Evolutionary conservation across 1,140 invertebrate species (phyloP).

Genomic region (Ridgeia piscesae): DNA sequence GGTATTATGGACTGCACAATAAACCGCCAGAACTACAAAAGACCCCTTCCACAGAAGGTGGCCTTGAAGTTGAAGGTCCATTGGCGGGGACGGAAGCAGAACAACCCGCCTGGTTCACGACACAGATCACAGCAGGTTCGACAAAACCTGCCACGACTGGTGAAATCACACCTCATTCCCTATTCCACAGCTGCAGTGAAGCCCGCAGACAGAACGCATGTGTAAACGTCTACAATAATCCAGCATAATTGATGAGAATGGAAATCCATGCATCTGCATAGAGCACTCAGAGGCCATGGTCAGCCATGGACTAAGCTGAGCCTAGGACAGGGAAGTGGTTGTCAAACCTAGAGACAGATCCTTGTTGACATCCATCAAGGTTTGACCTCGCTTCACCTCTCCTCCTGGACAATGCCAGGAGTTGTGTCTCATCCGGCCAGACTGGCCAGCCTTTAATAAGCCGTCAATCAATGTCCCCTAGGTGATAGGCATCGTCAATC

Average conservation of each 20-base stretch:
- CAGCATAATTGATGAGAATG: neutral
- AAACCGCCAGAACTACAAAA: neutral
- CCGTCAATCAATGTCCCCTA: neutral
- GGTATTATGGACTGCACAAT: too few species aligned
- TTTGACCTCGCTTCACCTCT: neutral
- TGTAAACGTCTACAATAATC: neutral
- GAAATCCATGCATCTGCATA: neutral
- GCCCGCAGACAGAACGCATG: neutral
- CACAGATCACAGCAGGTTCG: neutral
- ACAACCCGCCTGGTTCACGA: neutral
- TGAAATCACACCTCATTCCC: neutral
- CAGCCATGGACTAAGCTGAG: neutral
- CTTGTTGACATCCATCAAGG: neutral
- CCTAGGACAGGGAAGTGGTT: neutral
- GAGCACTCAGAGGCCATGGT: neutral
- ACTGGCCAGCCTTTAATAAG: neutral
- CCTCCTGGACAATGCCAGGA: neutral
- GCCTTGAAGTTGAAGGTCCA: neutral
- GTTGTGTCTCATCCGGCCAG: neutral
- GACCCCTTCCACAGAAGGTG: neutral
- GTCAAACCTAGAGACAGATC: neutral
- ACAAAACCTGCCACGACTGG: neutral
- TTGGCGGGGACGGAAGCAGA: neutral
- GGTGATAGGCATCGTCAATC: too few species aligned
- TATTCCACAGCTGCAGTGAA: neutral